Percentiles rank a stretch among this genome's conserved stretches.
phyloP scores from a whole-genome alignment of 1,140 invertebrate species.

The Pseudomyrmex gracilis region DNA sequence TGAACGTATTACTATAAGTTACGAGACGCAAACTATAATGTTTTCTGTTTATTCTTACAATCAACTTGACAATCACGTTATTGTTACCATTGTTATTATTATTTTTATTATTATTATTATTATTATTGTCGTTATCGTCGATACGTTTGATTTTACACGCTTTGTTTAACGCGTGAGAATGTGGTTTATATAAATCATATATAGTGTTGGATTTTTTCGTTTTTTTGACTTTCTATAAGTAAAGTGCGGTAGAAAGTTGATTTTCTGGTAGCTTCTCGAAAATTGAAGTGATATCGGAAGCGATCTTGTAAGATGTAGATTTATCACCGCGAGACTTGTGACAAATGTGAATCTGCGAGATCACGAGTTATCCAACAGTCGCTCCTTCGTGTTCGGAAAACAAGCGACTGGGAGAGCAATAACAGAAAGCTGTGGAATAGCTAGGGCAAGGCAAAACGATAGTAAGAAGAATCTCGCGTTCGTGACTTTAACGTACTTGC shows the following conservation, averaged over 20 bases:
- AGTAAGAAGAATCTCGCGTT: constrained; percentile 59
- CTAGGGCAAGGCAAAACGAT: constrained; percentile 49
- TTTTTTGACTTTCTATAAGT: no score
- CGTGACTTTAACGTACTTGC: constrained; percentile 62
- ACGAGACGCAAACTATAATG: neutral
- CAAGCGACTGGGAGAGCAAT: constrained; percentile 41
- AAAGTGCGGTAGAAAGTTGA: constrained; percentile 5
- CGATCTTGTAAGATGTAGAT: constrained; percentile 38
- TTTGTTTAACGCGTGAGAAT: no score
- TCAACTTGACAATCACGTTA: no score
- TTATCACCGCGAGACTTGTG: constrained; percentile 19
- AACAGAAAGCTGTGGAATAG: constrained; percentile 48
- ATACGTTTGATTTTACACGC: no score
- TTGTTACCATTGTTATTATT: no score
- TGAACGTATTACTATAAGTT: constrained; percentile 16
- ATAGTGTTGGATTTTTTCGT: constrained; percentile 3
- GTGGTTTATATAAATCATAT: neutral
- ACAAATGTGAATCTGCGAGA: constrained; percentile 39
- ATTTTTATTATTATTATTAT: no score
- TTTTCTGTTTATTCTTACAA: neutral
- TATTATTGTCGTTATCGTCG: no score
- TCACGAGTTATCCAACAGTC: constrained; percentile 44
- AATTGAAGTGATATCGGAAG: constrained; percentile 48
- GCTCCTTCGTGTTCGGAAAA: constrained; percentile 27
- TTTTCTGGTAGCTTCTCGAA: constrained; percentile 21